Evolutionary conservation across 2,888 invertebrate genomes (phyloP), one percentile per base, ranked within the genome.

Genomic region (Orthosia gracilis): DNA sequence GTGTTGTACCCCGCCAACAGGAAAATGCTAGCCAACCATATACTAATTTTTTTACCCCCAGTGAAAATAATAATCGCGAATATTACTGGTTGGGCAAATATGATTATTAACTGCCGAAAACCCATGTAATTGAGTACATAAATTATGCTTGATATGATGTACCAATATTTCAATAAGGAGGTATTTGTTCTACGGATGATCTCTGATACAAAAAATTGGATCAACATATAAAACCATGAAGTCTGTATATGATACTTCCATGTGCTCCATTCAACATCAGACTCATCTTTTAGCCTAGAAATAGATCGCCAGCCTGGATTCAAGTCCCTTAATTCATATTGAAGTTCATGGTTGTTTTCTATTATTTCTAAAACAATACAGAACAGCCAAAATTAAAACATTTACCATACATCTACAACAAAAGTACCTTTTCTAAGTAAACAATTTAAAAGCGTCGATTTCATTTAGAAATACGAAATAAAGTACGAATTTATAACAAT

Each of bases 191-290:
- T 91, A 72, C 97, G 91, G 75, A 97, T 87, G 45, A 94, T 81
- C 91, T 97, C 97, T 50, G 97, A 96, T 71, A 97, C 87, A 63
- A 96, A 40, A 82, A 97, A 93, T 87, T 98, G 97, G 45, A 97
- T 73, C 74, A 97, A 85, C 79, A 97, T 89, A 96, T 97, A 97
- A 69, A 97, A 96, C 89, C 97, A 94, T 68, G 97, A 91, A 78
- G 91, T 93, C 61, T 93, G 90, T 68, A 97, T 90, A 71, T 97
- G 96, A 81, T 94, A 96, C 87, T 97, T 97, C 96, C 97, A 97
- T 73, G 97, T 95, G 88, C 93, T 97, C 98, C 98, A 98, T 94
- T 98, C 98, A 89, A 97, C 94, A 93, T 98, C 98, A 26, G 98
- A 97, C 40, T 94, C 92, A 94, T 98, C 98, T 93, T 97, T 97